Percentiles rank a stretch among this genome's conserved stretches.
phyloP scores from a whole-genome alignment of 2,797 vertebrate genomes.

The Falco naumanni region DNA sequence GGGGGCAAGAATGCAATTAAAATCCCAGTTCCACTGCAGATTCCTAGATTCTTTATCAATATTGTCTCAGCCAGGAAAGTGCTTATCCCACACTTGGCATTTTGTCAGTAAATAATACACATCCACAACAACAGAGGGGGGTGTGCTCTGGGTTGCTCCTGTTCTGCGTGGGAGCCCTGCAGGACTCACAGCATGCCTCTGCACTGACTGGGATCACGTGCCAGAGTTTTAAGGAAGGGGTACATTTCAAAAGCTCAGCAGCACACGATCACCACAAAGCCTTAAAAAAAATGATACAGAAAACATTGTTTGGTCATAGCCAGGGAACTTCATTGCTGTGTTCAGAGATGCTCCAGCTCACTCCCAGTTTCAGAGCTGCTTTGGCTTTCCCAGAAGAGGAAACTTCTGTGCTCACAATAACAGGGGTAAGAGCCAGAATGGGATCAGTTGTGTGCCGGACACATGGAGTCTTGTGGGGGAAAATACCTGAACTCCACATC shows the following conservation, averaged over 20 bases:
- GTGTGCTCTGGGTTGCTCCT: background rate
- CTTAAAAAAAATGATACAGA: background rate
- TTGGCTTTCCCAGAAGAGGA: background rate
- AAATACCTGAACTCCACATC: background rate
- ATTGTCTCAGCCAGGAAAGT: background rate
- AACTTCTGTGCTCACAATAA: background rate
- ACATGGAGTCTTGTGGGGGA: background rate
- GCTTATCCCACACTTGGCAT: background rate
- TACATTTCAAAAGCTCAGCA: background rate
- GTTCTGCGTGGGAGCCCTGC: rapidly evolving
- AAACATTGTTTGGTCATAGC: background rate
- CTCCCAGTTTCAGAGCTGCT: background rate
- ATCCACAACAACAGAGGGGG: rapidly evolving
- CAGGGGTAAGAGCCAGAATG: background rate
- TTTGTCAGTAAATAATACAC: background rate
- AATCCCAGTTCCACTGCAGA: background rate
- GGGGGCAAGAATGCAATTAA: background rate
- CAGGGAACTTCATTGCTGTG: background rate
- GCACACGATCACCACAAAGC: background rate
- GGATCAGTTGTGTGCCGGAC: background rate
- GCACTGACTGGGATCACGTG: rapidly evolving
- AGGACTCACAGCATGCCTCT: background rate
- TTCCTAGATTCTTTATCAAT: background rate
- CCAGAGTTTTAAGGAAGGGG: background rate
- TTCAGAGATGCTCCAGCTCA: background rate